Base-by-base conservation (phyloP, 2,797 vertebrate genomes). In the Prionace glauca region DNA sequence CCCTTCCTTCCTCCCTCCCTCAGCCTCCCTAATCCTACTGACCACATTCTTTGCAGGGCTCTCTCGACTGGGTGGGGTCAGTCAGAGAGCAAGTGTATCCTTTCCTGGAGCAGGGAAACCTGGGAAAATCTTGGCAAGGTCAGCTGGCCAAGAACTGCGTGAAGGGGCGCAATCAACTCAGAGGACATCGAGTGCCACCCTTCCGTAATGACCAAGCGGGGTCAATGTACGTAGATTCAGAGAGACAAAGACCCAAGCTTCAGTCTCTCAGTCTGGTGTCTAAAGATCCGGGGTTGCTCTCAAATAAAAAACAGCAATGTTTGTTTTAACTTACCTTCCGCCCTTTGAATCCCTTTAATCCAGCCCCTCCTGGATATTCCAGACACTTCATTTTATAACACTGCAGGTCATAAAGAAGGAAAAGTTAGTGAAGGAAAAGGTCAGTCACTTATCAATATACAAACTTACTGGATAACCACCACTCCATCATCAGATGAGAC, bases 381-480 rank as follows among this genome's bases (percentile, higher is more conserved):
- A 99, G 96, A 96, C 99, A 99, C 96, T 97, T 97, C 96, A 98
- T 97, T 92, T 97, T 98, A 97, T 99, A 98, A 96, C 99, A 99
- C 99, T 99, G 96, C 62, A 98, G 95, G 95, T 96, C n/a, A 14
- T 14, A 69, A 0, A 87, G 95, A 56, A 84, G 12, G 41, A 18
- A 20, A 65, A 26, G 65, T 84, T 72, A 95, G 62, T 56, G 69
- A 88, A 14, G 71, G 26, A 74, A 92, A 69, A 24, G 20, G 20
- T 41, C 8, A 14, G 5, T 62, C 26, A 32, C 29, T 16, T 20
- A 36, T 36, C 90, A 65, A 20, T n/a, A 2, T 84, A 8, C 56
- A 91, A 91, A 91, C 14, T 18, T 36, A 81, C 41, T 84, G 29
- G 65, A 91, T 20, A n/a, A 32, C 18, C 16, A n/a, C 7, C n/a